Conservation (phyloP, 2,888 invertebrate species). For the Stramonita haemastoma region DNA sequence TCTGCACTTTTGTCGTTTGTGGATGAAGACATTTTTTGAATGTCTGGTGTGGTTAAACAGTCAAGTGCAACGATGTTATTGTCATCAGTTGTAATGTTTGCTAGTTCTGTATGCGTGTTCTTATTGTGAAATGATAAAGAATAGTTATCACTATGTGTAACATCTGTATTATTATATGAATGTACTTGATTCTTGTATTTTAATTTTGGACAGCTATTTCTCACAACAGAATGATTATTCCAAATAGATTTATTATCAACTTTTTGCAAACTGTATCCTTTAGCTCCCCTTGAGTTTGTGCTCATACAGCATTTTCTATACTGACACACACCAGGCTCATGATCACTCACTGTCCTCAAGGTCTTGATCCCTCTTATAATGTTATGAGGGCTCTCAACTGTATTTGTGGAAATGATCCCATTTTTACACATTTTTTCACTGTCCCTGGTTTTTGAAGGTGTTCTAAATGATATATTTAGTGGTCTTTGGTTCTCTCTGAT, state of each 20-base stretch:
- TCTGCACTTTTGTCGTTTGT: background rate
- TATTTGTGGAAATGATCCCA: background rate
- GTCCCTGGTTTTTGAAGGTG: background rate
- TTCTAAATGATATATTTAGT: background rate
- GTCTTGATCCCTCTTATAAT: background rate
- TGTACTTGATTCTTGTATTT: background rate
- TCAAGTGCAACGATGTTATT: background rate
- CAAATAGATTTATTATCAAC: conserved; percentile 1
- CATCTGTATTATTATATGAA: background rate
- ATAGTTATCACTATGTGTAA: background rate
- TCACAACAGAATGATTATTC: background rate
- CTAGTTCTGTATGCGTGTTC: background rate
- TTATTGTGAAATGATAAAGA: background rate
- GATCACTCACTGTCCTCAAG: background rate
- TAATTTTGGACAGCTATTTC: background rate
- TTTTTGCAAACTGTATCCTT: background rate
- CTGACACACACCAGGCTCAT: background rate
- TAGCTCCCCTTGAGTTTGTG: background rate
- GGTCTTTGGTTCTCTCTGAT: background rate
- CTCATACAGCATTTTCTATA: background rate
- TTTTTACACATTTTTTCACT: background rate
- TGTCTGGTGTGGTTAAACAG: background rate
- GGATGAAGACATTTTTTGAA: no score
- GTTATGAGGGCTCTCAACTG: background rate
- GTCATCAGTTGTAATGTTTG: background rate